Base-by-base conservation (phyloP, 1,140 invertebrate species). In the Antheraea pernyi region DNA sequence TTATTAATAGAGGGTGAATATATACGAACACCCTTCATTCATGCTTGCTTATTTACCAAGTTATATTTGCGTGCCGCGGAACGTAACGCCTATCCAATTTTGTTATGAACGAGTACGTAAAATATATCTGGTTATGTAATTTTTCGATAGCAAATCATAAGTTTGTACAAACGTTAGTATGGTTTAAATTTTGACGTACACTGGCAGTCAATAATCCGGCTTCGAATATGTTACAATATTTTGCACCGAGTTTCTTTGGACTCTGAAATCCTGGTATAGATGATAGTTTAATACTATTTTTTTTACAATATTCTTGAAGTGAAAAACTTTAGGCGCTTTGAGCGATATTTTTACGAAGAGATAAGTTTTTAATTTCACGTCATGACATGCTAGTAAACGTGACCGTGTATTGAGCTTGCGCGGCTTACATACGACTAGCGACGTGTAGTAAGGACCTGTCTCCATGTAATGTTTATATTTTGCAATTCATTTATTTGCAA, bases 1-100 rank as follows among this genome's bases (percentile, higher is more conserved):
- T 84, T 86, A 84, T 81, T 81, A 84, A 86, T 78, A 79, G 78
- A 63, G 84, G 84, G 82, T 77, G 80, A 77, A n/a, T 53, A 73
- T 64, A 70, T 64, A 37, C 69, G 68, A 22, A 37, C 73, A 71
- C 67, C 70, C 70, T 72, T 72, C 70, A 68, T 53, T 68, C 70
- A 65, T 63, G 30, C 30, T 30, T 37, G 61, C 19, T 22, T 63
- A 63, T 30, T 63, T 63, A 37, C 61, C 37, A 36, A 63, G 30
- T 37, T 63, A 63, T 63, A 19, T 63, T 63, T 63, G 61, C 61
- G 22, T 37, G 30, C 11, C 18, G 30, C 46, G 16, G 46, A 0
- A 1, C 11, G 1, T 53, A 9, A 53, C 16, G 46, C 16, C 2
- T 0, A 9, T 11, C 13, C 46, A 53, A 11, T 53, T 53, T 53